A percentile compares a stretch with the other conserved stretches of the same genome.
phyloP scores from a whole-genome alignment of 2,888 invertebrate species.

The Rambutsinella grinnellia region DNA sequence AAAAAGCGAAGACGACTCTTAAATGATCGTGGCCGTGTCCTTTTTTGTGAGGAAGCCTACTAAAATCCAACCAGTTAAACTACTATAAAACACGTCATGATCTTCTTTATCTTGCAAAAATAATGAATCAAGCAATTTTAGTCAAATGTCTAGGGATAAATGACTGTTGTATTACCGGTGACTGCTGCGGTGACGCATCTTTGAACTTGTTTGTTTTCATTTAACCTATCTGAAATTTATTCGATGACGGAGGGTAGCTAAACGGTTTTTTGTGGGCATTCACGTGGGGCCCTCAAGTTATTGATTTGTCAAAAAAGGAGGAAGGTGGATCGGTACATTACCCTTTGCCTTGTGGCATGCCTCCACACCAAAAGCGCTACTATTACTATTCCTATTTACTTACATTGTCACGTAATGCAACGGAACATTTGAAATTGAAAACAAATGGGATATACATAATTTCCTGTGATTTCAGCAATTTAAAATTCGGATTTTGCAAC shows the following conservation, averaged over 20 bases:
- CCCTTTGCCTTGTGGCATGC: not conserved
- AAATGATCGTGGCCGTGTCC: slow-evolving; percentile 23
- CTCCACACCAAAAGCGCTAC: not conserved
- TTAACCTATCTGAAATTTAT: not conserved
- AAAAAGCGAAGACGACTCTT: not conserved
- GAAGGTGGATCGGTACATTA: not conserved
- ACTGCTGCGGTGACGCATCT: not conserved
- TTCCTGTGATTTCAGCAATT: no score
- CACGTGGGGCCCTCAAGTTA: not conserved
- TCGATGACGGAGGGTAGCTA: not conserved
- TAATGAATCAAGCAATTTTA: not conserved
- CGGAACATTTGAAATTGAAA: no score
- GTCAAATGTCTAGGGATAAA: not conserved
- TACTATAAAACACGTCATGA: slow-evolving; percentile 48
- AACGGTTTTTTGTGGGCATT: no score
- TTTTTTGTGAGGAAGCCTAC: slow-evolving; percentile 34
- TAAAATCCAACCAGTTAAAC: slow-evolving; percentile 47
- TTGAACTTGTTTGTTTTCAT: not conserved
- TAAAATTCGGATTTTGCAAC: no score
- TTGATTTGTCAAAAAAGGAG: not conserved
- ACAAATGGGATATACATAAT: no score
- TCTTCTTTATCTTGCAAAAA: not conserved
- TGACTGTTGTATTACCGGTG: not conserved
- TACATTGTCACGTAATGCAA: not conserved
- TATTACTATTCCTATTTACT: no score